Percentiles rank a stretch among this genome's conserved stretches.
These are phyloP conservation scores for Octopus bimaculoides DNA, from an alignment of 1,140 invertebrate genomes.

Conservation along the genomic window DNA sequence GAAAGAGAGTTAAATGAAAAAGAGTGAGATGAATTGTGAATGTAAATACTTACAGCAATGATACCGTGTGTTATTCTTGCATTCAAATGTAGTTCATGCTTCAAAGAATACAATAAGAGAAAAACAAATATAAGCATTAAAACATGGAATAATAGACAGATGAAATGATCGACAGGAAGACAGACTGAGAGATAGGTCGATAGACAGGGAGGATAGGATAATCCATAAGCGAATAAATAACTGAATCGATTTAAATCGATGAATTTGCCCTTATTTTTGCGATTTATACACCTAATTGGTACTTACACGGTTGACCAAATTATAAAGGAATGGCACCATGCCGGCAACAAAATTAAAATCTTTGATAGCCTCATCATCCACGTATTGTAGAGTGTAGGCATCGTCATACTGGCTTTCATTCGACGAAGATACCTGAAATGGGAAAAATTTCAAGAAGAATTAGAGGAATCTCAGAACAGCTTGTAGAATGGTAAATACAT, in stretches of 20 bases:
- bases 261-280: not conserved
- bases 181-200: not conserved
- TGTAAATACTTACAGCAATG: constrained; percentile 39
- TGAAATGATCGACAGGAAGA: constrained; percentile 13
- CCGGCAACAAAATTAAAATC: constrained; percentile 55
- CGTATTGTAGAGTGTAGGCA: constrained; percentile 53
- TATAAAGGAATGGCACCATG: constrained; percentile 55
- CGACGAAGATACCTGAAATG: constrained; percentile 48
- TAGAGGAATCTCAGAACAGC: no score
- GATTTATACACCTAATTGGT: not conserved
- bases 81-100: constrained; percentile 35
- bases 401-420: constrained; percentile 56
- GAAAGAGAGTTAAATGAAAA: no score
- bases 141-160: not conserved
- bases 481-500: no score
- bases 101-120: not conserved
- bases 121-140: no score
- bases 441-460: no score
- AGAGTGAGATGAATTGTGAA: not conserved
- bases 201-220: not conserved
- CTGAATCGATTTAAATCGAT: not conserved
- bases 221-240: not conserved
- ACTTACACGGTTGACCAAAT: constrained; percentile 55
- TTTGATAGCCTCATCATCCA: constrained; percentile 36
- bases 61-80: constrained; percentile 53